Evolutionary conservation across 2,888 invertebrate genomes (phyloP).

Genomic region (Tetropium fuscum): DNA sequence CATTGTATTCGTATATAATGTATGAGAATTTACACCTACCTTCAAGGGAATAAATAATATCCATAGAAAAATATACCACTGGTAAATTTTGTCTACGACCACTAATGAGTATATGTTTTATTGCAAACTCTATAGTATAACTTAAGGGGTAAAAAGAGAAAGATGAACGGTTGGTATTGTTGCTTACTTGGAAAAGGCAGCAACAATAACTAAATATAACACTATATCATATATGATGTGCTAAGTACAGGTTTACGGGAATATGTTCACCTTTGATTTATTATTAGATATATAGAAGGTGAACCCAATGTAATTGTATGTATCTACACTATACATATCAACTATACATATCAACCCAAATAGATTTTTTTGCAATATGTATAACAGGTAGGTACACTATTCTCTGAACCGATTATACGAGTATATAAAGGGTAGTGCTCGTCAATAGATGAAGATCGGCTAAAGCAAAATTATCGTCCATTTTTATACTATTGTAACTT

Average conservation of each 20-base stretch:
- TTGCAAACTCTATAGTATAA: not conserved
- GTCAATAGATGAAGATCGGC: too few species aligned
- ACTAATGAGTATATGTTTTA: slow-evolving; percentile 9
- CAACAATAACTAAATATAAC: slow-evolving; percentile 58
- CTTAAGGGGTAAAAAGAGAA: slow-evolving; percentile 16
- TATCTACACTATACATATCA: too few species aligned
- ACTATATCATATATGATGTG: slow-evolving; percentile 63
- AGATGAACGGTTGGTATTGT: not conserved
- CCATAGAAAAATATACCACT: slow-evolving; percentile 32
- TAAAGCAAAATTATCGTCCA: too few species aligned
- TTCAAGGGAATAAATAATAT: too few species aligned
- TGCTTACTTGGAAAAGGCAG: slow-evolving; percentile 48
- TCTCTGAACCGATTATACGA: too few species aligned
- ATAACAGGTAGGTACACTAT: too few species aligned
- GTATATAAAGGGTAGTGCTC: too few species aligned
- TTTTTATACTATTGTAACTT: too few species aligned
- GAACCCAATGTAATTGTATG: slow-evolving; percentile 43
- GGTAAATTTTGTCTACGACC: slow-evolving; percentile 7
- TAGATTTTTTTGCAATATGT: too few species aligned
- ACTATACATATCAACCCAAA: too few species aligned
- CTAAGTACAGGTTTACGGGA: slow-evolving; percentile 55
- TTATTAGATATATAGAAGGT: slow-evolving; percentile 43
- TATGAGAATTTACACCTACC: slow-evolving; percentile 53
- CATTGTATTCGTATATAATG: slow-evolving; percentile 54
- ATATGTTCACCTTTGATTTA: slow-evolving; percentile 44